Evolutionary conservation across 2,113 vertebrate genomes (phyloP).

Genomic region (Erpornis zantholeuca): DNA sequence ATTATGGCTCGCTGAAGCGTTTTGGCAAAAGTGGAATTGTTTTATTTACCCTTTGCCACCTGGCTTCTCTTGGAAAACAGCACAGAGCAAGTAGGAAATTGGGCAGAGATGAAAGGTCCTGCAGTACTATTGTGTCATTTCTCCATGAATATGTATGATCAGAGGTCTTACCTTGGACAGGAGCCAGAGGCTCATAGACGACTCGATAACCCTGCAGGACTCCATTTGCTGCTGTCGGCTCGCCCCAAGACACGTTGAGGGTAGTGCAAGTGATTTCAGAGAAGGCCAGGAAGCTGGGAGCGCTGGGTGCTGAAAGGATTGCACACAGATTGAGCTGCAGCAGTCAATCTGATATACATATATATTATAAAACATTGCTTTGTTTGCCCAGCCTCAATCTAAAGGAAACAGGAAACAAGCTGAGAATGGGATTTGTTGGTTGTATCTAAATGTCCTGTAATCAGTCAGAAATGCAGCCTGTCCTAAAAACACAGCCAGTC

Average conservation of each 20-base stretch:
- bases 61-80: background rate
- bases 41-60: constrained; percentile 51
- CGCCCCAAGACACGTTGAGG: constrained; percentile 91
- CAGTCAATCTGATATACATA: background rate
- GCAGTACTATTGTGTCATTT: background rate
- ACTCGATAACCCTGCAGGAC: constrained; percentile 92
- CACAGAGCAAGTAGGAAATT: constrained; percentile 17
- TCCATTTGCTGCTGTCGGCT: constrained; percentile 86
- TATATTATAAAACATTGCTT: background rate
- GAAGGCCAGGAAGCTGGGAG: constrained; percentile 87
- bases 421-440: background rate
- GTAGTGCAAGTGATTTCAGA: constrained; percentile 91
- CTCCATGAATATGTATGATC: background rate
- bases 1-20: background rate
- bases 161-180: constrained; percentile 82
- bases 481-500: background rate
- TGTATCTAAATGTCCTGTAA: background rate
- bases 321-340: background rate
- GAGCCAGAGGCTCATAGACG: constrained; percentile 86
- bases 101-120: constrained; percentile 11
- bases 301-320: constrained; percentile 80
- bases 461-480: background rate
- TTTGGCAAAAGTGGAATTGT: constrained; percentile 3
- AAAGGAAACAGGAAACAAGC: background rate
- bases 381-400: background rate